Evolutionary conservation across 2,797 vertebrate genomes (phyloP), one percentile per base, ranked within the genome.

Genomic region (Choloepus didactylus): DNA sequence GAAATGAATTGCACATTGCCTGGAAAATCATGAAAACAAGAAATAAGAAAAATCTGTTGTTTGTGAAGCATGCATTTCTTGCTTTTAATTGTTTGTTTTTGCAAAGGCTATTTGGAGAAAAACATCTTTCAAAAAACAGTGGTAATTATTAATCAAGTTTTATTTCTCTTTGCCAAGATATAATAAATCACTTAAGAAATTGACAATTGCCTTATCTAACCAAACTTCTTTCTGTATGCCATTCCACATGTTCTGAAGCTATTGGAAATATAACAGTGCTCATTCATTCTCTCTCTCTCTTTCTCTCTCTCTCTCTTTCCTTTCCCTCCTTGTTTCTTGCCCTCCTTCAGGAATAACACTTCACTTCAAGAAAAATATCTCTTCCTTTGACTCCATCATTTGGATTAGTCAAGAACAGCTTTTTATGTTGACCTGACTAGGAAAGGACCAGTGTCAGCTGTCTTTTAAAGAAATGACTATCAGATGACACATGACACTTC

Each of bases 1-100:
- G 60, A 97, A 95, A 95, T 72, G 16, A 96, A 90, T 87, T 96
- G 29, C 23, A 82, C 4, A n/a, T 44, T 91, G 3, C 44, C 31
- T 70, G 2, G 18, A 69, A 86, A 92, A 87, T 87, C 75, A 73
- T 6, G 4, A 89, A 80, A 21, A 73, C 2, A 69, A 80, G 5
- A 38, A 88, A 88, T 44, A 86, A 89, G 27, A 82, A 90, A 86
- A 51, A 75, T 54, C 14, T 93, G 9, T 25, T 94, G 6, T 41
- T 87, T 93, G 15, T 87, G 31, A 93, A 86, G 6, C 1, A 51
- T 64, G 2, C 4, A 56, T 83, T 72, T 9, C 19, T 66, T 94
- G 2, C 12, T 70, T 72, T 80, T 59, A 16, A 5, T 9, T 62
- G 82, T 89, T 85, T 62, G 18, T 69, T 91, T 54, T 64, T 66